These are phyloP conservation scores for Cheilosia scutellata DNA, from an alignment of 2,888 invertebrate species.

Conservation along the genomic window DNA sequence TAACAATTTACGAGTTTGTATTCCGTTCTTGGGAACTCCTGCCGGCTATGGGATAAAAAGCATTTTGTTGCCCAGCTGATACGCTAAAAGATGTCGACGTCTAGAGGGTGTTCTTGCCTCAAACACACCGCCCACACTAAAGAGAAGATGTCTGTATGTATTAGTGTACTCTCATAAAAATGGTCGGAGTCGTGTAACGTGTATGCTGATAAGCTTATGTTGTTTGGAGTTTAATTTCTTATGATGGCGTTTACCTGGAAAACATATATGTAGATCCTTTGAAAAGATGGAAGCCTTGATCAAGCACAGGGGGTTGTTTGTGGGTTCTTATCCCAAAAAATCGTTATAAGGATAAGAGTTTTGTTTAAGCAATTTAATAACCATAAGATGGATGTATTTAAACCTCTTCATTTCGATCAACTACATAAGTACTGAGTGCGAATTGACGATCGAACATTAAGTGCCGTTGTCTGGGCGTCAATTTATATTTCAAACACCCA, in stretches of 20 bases:
- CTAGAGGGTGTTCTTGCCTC: too few species aligned
- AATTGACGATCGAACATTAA: too few species aligned
- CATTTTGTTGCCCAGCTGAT: conserved; percentile 12
- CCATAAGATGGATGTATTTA: neutral
- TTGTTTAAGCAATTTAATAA: neutral
- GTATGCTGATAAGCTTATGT: conserved; percentile 41
- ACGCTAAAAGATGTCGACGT: neutral
- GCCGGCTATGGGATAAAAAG: conserved; percentile 2
- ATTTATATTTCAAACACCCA: too few species aligned
- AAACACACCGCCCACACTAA: neutral
- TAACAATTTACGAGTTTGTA: conserved; percentile 57
- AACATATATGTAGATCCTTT: conserved; percentile 30
- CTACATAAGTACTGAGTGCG: too few species aligned
- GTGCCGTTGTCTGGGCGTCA: too few species aligned
- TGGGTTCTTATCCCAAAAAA: neutral
- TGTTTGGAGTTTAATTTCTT: conserved; percentile 32
- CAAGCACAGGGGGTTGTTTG: conserved; percentile 21
- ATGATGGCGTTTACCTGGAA: conserved; percentile 35
- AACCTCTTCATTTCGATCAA: neutral
- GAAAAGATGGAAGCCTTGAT: conserved; percentile 1
- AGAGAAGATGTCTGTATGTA: conserved; percentile 3
- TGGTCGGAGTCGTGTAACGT: neutral
- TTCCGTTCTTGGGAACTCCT: conserved; percentile 3
- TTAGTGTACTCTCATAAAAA: conserved; percentile 12
- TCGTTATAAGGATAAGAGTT: neutral